phyloP scores from a whole-genome alignment of 1,140 invertebrate genomes.

The Diabrotica virgifera region DNA sequence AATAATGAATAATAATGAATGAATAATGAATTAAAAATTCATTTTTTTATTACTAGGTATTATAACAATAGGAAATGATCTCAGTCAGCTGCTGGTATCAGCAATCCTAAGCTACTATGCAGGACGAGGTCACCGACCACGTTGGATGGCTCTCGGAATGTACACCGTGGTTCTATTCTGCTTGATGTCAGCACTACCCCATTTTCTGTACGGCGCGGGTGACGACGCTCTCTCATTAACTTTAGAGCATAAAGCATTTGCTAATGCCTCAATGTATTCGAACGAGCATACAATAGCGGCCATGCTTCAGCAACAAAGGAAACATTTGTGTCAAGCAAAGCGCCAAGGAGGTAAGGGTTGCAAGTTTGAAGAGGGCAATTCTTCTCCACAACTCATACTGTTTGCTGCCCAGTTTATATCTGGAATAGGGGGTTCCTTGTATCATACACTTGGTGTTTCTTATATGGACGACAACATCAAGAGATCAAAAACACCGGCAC shows the following conservation, averaged over 20 bases:
- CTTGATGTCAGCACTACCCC: slow-evolving; percentile 66
- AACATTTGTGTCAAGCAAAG: slow-evolving; percentile 44
- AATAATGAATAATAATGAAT: too few relatives aligned
- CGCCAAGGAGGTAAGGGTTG: slow-evolving; percentile 49
- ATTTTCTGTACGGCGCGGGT: slow-evolving; percentile 70
- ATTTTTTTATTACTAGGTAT: slow-evolving; percentile 53
- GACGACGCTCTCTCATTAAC: slow-evolving; percentile 65
- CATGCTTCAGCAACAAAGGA: slow-evolving; percentile 45
- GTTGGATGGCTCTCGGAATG: slow-evolving; percentile 70
- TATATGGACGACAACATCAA: slow-evolving; percentile 72
- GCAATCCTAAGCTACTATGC: slow-evolving; percentile 67
- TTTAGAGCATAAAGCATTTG: slow-evolving; percentile 56
- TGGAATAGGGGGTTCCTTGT: slow-evolving; percentile 63
- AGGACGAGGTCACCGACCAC: slow-evolving; percentile 63
- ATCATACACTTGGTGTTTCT: slow-evolving; percentile 65
- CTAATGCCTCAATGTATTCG: slow-evolving; percentile 41
- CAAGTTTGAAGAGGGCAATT: slow-evolving; percentile 56
- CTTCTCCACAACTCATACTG: slow-evolving; percentile 58
- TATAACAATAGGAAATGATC: slow-evolving; percentile 69
- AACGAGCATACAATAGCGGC: slow-evolving; percentile 30
- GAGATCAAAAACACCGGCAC: slow-evolving; percentile 64
- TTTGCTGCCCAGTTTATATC: slow-evolving; percentile 66
- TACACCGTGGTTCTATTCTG: slow-evolving; percentile 68
- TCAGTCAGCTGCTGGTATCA: slow-evolving; percentile 58
- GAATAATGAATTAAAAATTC: too few relatives aligned